Conservation (phyloP, 2,888 invertebrate genomes). For the Meandrusa payeni region DNA sequence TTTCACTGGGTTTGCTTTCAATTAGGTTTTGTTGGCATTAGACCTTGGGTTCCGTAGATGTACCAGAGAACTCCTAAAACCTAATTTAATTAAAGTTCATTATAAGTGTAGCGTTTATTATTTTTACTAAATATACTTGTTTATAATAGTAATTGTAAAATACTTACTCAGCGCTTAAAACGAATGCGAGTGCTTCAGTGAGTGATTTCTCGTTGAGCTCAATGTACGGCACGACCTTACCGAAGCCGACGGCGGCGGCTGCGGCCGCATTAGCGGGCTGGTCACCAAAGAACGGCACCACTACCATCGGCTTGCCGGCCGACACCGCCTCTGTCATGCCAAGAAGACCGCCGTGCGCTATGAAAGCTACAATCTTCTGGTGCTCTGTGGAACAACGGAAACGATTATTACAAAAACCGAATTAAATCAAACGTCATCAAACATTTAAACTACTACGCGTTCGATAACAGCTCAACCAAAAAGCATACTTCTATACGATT, state of each 20-base stretch:
- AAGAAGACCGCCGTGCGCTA: constrained; percentile 82
- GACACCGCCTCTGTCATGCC: constrained; percentile 83
- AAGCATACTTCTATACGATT: too few species aligned
- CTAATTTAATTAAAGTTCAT: too few species aligned
- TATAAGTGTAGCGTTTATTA: too few species aligned
- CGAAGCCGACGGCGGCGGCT: constrained; percentile 73
- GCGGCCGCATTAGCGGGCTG: constrained; percentile 80
- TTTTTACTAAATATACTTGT: too few species aligned
- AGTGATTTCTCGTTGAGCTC: constrained; percentile 75
- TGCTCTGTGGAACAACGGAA: constrained; percentile 79
- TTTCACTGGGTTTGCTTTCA: too few species aligned
- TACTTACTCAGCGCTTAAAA: constrained; percentile 79
- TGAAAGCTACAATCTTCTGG: constrained; percentile 80
- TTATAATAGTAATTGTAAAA: background rate
- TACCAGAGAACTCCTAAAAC: too few species aligned
- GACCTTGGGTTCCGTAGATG: too few species aligned
- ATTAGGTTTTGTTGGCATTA: too few species aligned
- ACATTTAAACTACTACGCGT: too few species aligned
- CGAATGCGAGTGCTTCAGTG: constrained; percentile 66
- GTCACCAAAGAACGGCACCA: constrained; percentile 83
- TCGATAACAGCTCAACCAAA: too few species aligned
- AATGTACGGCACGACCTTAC: constrained; percentile 67
- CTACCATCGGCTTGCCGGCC: constrained; percentile 81
- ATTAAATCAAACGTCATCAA: too few species aligned
- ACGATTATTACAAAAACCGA: too few species aligned